These are phyloP conservation scores for Fulica atra DNA, from an alignment of 2,113 vertebrate genomes.

Conservation along the genomic window DNA sequence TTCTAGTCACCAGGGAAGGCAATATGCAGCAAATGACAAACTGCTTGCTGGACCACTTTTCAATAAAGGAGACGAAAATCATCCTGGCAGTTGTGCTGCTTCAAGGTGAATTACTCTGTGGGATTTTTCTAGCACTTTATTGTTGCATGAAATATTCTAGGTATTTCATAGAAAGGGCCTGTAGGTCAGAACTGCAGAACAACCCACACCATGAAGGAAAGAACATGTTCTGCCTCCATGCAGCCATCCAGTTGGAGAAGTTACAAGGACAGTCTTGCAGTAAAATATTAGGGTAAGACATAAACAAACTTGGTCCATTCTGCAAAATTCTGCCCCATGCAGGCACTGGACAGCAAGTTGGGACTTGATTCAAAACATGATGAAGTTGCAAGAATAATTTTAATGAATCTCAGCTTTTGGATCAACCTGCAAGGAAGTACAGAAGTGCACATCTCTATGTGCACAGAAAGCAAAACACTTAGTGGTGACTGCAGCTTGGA, in stretches of 20 bases:
- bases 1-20: not conserved
- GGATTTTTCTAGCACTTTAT: not conserved
- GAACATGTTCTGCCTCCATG: not conserved
- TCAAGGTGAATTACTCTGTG: not conserved
- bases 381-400: not conserved
- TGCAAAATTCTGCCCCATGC: not conserved
- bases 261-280: not conserved
- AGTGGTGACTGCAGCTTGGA: not conserved
- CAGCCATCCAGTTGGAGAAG: not conserved
- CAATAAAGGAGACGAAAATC: not conserved
- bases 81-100: not conserved
- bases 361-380: not conserved
- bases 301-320: not conserved
- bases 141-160: not conserved
- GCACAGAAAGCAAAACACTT: not conserved
- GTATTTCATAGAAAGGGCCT: not conserved
- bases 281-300: not conserved
- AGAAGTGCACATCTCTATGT: not conserved
- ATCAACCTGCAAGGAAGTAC: not conserved
- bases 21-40: not conserved
- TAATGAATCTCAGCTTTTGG: not conserved
- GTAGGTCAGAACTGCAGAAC: not conserved
- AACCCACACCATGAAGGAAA: not conserved
- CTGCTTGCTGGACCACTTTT: not conserved
- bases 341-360: not conserved